phyloP scores from a whole-genome alignment of 53 echinoderm and acorn worm genomes.

The Temnopleurus reevesii region DNA sequence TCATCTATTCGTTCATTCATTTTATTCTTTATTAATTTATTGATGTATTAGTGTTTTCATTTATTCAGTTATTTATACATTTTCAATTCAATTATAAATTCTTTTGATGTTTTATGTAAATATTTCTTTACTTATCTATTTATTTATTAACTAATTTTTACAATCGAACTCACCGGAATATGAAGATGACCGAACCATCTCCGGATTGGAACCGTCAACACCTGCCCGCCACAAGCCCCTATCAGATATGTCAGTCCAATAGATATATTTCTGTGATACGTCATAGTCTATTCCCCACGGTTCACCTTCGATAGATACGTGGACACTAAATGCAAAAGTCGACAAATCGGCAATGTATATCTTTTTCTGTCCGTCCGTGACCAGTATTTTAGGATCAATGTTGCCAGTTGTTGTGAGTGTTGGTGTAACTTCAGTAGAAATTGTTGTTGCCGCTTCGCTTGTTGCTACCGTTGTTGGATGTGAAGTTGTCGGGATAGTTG shows the following conservation, averaged over 20 bases:
- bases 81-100: too few species aligned
- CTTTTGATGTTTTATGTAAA: too few species aligned
- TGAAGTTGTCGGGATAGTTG: too few species aligned
- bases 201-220: neutral
- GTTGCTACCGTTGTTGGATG: too few species aligned
- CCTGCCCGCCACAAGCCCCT: neutral
- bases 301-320: neutral
- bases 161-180: neutral
- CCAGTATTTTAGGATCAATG: neutral
- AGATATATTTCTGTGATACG: neutral
- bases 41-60: too few species aligned
- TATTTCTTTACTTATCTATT: too few species aligned
- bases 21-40: too few species aligned
- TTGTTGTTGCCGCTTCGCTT: too few species aligned
- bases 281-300: conserved; percentile 13
- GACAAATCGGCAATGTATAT: neutral
- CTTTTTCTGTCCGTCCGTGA: neutral
- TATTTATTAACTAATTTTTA: too few species aligned
- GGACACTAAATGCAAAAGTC: neutral
- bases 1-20: too few species aligned
- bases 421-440: too few species aligned
- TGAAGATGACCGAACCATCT: neutral
- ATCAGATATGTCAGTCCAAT: neutral
- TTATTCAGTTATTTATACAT: too few species aligned
- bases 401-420: neutral